Evolutionary conservation across 2,888 invertebrate species (phyloP).

Genomic region (Drosophila percnosoma): DNA sequence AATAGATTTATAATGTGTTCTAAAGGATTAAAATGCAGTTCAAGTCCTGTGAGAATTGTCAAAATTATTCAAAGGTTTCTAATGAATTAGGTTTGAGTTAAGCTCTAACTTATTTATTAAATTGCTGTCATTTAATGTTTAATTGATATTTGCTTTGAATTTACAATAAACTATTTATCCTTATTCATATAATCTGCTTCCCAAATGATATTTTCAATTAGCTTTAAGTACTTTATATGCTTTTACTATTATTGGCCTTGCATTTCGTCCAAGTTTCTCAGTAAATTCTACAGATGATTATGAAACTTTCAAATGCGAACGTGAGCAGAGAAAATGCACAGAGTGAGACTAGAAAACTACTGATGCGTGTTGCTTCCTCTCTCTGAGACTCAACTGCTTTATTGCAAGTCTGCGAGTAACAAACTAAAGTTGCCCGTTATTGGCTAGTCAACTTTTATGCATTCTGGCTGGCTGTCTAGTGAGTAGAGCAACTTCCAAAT

Average conservation of each 20-base stretch:
- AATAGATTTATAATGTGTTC: not conserved
- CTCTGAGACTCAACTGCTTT: conserved; percentile 28
- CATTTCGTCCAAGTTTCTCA: conserved; percentile 50
- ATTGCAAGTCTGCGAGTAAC: conserved; percentile 27
- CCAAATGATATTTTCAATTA: not conserved
- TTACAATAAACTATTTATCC: not conserved
- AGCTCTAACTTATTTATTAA: too few species aligned
- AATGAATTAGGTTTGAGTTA: not conserved
- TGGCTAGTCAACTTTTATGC: conserved; percentile 34
- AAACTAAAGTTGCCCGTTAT: conserved; percentile 18
- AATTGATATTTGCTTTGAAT: not conserved
- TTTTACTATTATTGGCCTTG: conserved; percentile 22
- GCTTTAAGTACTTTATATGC: conserved; percentile 5
- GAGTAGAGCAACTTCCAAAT: conserved; percentile 40
- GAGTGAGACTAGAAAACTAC: conserved; percentile 5
- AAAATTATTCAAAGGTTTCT: not conserved
- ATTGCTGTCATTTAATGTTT: not conserved
- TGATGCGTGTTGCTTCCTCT: conserved; percentile 12
- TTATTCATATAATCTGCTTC: not conserved
- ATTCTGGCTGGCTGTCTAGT: conserved; percentile 13
- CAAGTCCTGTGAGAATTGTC: not conserved
- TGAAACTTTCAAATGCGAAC: conserved; percentile 62
- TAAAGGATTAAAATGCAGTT: not conserved
- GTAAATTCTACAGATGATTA: conserved; percentile 58
- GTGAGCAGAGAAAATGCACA: conserved; percentile 38